Evolutionary conservation across 2,888 invertebrate genomes (phyloP).

Genomic region (Arge pagana): DNA sequence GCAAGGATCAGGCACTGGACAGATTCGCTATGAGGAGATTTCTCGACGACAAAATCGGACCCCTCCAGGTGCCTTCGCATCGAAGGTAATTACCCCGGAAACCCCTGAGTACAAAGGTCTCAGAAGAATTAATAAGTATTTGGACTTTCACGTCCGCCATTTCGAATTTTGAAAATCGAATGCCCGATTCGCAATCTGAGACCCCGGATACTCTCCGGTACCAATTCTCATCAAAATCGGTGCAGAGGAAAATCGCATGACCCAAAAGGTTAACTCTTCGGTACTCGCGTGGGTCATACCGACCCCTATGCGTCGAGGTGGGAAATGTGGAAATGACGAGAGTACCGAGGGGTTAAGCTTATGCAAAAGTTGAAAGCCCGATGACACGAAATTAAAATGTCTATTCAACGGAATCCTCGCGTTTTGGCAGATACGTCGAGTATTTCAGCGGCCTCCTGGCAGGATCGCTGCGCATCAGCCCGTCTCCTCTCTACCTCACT

Average conservation of each 20-base stretch:
- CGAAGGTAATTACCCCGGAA: constrained; percentile 71
- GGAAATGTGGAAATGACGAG: background rate
- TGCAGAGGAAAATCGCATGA: no score
- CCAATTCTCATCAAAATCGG: no score
- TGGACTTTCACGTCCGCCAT: no score
- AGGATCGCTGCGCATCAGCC: constrained; percentile 86
- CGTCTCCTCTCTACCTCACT: constrained; percentile 82
- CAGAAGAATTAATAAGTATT: no score
- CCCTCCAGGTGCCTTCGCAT: constrained; percentile 74
- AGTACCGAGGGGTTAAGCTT: no score
- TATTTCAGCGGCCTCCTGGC: constrained; percentile 90
- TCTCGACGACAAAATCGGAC: constrained; percentile 79
- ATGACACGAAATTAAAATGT: no score
- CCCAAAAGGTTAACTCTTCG: no score
- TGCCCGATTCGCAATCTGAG: constrained; percentile 1
- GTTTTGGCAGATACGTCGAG: constrained; percentile 78
- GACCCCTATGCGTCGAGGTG: background rate
- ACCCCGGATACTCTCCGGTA: background rate
- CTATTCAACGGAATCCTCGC: no score
- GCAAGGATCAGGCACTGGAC: constrained; percentile 80
- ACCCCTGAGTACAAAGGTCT: constrained; percentile 6
- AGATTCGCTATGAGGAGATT: constrained; percentile 91
- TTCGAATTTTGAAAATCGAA: no score
- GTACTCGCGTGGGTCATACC: no score
- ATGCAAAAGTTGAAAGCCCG: no score